Evolutionary conservation across 92 coral and sea anemone species (phyloP).

Genomic region (Plumapathes pennacea): DNA sequence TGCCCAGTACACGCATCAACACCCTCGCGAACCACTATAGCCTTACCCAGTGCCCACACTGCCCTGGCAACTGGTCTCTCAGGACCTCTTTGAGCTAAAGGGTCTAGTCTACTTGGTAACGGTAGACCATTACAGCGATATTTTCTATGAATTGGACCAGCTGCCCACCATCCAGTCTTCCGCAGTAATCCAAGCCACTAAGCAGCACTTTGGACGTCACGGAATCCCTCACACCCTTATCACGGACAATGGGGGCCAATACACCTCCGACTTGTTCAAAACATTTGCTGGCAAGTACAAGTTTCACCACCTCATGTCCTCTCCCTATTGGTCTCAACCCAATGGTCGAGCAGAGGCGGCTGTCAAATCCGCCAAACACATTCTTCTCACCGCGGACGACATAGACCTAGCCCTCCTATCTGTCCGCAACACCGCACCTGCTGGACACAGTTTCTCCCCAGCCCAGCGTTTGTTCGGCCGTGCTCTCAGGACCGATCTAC

Average conservation of each 20-base stretch:
- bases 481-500: slow-evolving; percentile 19
- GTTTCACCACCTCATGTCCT: slow-evolving; percentile 44
- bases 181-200: slow-evolving; percentile 44
- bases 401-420: slow-evolving; percentile 44
- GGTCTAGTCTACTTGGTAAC: slow-evolving; percentile 46
- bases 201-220: slow-evolving; percentile 31
- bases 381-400: slow-evolving; percentile 45
- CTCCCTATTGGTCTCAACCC: slow-evolving; percentile 53
- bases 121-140: slow-evolving; percentile 60
- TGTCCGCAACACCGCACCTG: slow-evolving; percentile 51
- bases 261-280: slow-evolving; percentile 46
- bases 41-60: slow-evolving; percentile 53
- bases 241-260: slow-evolving; percentile 53
- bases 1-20: slow-evolving; percentile 48
- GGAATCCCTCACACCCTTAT: slow-evolving; percentile 47
- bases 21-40: slow-evolving; percentile 42
- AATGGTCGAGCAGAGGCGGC: slow-evolving; percentile 58
- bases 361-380: slow-evolving; percentile 58
- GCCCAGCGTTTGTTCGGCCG: slow-evolving; percentile 27
- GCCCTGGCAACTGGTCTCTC: slow-evolving; percentile 64
- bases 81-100: slow-evolving; percentile 51
- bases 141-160: slow-evolving; percentile 38
- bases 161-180: slow-evolving; percentile 40
- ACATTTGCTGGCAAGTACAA: slow-evolving; percentile 39
- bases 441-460: slow-evolving; percentile 42